Base-by-base conservation (phyloP, 2,797 vertebrate species). In the Mus caroli region DNA sequence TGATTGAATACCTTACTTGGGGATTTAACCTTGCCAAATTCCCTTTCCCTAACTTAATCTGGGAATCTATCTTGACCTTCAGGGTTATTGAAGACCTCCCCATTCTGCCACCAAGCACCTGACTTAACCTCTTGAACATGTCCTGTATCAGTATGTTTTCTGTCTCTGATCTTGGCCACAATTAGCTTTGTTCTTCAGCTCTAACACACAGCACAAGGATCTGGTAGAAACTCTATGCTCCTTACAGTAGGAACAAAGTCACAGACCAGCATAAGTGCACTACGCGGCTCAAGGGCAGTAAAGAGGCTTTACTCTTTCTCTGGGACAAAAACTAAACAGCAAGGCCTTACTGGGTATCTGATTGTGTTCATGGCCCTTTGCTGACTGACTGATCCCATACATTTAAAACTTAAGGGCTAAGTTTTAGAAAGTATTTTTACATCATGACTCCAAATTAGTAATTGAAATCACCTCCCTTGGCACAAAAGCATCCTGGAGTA, bases 391-490 rank as follows among this genome's bases (percentile, higher is more conserved):
- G 43, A 24, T 58, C 43, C 52, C 67, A 67, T 26, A 73, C 43
- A 88, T 84, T 90, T 83, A 86, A 93, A 93, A 85, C 71, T 54
- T 10, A 2, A 96, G 83, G 40, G n/a, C 86, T 88, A 54, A 54
- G 17, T 91, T 89, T 96, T 43, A 67, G 64, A 75, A 13, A 73
- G 6, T 56, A 6, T 86, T 85, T 76, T 86, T 71, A 94, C 75
- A 92, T 79, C 62, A 54, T 20, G 62, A 89, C 88, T 85, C 17
- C 75, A 75, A 98, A 90, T n/a, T 71, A 95, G 84, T 54, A 76
- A 93, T 71, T 79, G 90, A 97, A 50, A n/a, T 91, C 56, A 71
- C 76, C 93, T 94, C 93, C 76, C 80, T 64, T 79, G 84, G 34
- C 78, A 82, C 15, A 94, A 94, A 37, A 15, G 50, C 94, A 94